Evolutionary conservation across 2,113 vertebrate species (phyloP), one percentile per base, ranked within the genome.

Genomic region (Indicator indicator): DNA sequence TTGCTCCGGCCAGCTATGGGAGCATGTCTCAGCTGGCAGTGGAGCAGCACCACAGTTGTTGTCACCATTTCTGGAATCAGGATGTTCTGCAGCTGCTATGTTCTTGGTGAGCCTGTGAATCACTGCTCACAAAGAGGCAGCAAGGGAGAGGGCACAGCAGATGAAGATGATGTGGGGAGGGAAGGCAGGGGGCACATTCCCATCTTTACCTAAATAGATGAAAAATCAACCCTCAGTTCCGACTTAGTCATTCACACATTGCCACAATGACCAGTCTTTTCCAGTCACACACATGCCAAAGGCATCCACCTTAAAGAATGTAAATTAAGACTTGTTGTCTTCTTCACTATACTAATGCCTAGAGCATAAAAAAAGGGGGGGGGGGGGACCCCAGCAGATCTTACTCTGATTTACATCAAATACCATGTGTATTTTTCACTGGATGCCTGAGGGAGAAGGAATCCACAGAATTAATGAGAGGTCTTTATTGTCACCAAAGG

Each of bases 361-460:
- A 50, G 16, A 90, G 65, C 65, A 68, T 44, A 44, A 72, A 68
- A 75, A 54, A 32, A 75, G 68, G 75, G 42, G 26, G 6, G 7
- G 10, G 4, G 15, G 4, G 12, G 6, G 2, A 12, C 11, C 3
- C 1, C 36, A 81, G 40, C 11, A 71, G n/a, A 86, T 40, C 65
- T 58, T 60, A 88, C 33, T 64, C 21, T 86, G 80, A 95, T 94
- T 90, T 81, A 86, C 27, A 82, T 52, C 28, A 71, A 64, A 93
- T 84, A 27, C 20, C 64, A 68, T 65, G 88, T 88, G 73, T 92
- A 48, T 55, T 88, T 86, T 90, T 93, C 64, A 78, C 14, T 8
- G 24, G 12, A 44, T 58, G 77, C 30, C 55, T 48, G 40, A 68
- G 62, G 38, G 26, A 12, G 21, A 88, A 13, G 9, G 73, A 92